Base-by-base conservation (phyloP, 1,140 invertebrate genomes). In the Sweltsa coloradensis region DNA sequence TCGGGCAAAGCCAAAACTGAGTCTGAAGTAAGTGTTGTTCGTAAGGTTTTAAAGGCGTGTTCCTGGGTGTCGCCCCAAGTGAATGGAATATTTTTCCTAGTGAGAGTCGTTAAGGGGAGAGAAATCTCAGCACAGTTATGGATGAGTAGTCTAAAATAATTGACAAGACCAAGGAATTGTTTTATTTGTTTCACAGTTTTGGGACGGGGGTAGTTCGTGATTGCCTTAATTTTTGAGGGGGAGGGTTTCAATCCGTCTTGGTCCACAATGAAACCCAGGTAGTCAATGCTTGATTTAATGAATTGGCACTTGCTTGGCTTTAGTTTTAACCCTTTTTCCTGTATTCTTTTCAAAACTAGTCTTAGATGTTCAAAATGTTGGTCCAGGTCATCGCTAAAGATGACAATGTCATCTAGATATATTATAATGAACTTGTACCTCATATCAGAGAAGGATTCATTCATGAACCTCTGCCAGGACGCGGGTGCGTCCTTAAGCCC, bases 231-330 rank as follows among this genome's bases (percentile, higher is more conserved):
- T 51, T 70, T 68, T 0, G 55, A 55, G 1, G 60, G 57, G 39
- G 65, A 57, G 1, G 57, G 45, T 11, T 53, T 22, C 1, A 70
- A 55, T 11, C 65, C 62, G 37, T 58, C 51, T 22, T 41, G 43
- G n/a, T 57, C 46, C 5, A 70, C 58, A 0, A 63, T 52, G 52
- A 55, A 67, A 22, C 49, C 68, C 65, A 59, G 51, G 55, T 62
- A 54, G 21, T 53, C 56, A 39, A n/a, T n/a, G n/a, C n/a, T n/a
- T n/a, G n/a, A n/a, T 25, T 45, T 4, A 6, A 57, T 46, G 45
- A 63, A 61, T 45, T 59, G 52, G 5, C 47, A 53, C 55, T 63
- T 61, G 39, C 21, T 3, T 9, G 21, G 16, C 21, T 39, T 14
- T 7, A 39, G 14, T 18, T 39, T 13, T 11, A 39, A 19, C 1